These are phyloP conservation scores for Lottia gigantea DNA, from an alignment of 2,888 invertebrate species.

Conservation along the genomic window DNA sequence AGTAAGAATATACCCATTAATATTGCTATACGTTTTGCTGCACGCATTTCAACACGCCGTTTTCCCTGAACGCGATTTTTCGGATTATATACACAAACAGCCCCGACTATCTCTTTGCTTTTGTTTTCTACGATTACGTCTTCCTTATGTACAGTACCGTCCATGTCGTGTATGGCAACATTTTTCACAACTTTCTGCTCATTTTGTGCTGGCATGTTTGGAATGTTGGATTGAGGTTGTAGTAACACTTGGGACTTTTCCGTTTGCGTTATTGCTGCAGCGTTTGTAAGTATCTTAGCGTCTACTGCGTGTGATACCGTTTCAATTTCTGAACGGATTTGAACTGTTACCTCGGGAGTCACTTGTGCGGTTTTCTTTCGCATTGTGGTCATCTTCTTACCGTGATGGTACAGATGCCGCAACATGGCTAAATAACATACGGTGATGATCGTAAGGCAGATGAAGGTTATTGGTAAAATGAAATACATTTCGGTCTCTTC, in stretches of 20 bases:
- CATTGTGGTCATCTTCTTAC: constrained; percentile 18
- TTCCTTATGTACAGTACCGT: constrained; percentile 42
- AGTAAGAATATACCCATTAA: background rate
- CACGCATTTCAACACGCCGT: constrained; percentile 49
- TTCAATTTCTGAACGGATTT: background rate
- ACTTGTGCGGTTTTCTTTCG: background rate
- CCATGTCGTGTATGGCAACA: constrained; percentile 45
- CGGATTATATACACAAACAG: constrained; percentile 53
- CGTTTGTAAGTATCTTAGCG: background rate
- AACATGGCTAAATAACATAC: constrained; percentile 29
- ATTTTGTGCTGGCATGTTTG: too few relatives aligned
- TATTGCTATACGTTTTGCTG: constrained; percentile 49
- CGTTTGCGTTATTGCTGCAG: background rate
- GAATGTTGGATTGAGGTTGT: background rate
- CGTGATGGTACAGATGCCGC: constrained; percentile 20
- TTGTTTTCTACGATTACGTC: constrained; percentile 1
- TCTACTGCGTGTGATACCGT: background rate
- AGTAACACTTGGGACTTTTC: background rate
- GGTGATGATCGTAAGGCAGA: constrained; percentile 19
- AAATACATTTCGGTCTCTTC: constrained; percentile 27
- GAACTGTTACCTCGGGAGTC: background rate
- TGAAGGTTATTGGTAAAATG: constrained; percentile 25
- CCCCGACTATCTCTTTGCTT: constrained; percentile 38
- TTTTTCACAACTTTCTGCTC: background rate
- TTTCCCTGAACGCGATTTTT: constrained; percentile 48